A percentile compares a stretch with the other conserved stretches of the same genome.
phyloP scores from a whole-genome alignment of 1,140 invertebrate species.

The Pararge aegeria region DNA sequence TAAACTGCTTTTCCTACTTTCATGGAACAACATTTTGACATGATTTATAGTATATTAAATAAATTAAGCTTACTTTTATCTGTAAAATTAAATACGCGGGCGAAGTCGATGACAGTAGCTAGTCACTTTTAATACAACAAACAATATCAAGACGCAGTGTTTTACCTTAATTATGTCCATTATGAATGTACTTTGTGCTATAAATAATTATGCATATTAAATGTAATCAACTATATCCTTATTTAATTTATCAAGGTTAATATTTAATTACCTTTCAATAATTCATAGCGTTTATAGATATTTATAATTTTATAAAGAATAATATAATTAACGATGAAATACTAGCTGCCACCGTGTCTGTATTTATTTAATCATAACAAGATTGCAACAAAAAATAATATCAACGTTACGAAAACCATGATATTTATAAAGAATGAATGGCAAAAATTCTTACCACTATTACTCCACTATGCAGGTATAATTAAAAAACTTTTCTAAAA shows the following conservation, averaged over 20 bases:
- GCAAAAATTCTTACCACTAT: too few species aligned
- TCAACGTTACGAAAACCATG: too few species aligned
- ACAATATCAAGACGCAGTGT: constrained; percentile 28
- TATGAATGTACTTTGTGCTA: constrained; percentile 28
- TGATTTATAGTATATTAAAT: too few species aligned
- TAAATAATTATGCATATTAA: constrained; percentile 36
- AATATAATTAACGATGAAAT: constrained; percentile 31
- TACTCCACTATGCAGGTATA: too few species aligned
- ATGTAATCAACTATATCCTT: constrained; percentile 35
- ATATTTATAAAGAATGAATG: too few species aligned
- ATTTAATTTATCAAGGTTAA: constrained; percentile 39
- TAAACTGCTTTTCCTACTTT: too few species aligned
- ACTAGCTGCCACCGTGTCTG: constrained; percentile 17
- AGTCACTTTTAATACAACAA: constrained; percentile 22
- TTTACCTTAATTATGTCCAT: constrained; percentile 31
- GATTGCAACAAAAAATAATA: neutral
- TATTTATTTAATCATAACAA: neutral
- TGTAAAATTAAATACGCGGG: too few species aligned
- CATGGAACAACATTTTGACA: too few species aligned
- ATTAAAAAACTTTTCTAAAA: too few species aligned
- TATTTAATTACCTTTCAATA: constrained; percentile 43
- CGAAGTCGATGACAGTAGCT: too few species aligned
- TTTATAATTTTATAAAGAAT: constrained; percentile 29
- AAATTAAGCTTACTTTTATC: too few species aligned
- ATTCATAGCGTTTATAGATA: constrained; percentile 35